These are phyloP conservation scores for Mesopsocus fuscifrons DNA, from an alignment of 2,888 invertebrate genomes.

Conservation along the genomic window DNA sequence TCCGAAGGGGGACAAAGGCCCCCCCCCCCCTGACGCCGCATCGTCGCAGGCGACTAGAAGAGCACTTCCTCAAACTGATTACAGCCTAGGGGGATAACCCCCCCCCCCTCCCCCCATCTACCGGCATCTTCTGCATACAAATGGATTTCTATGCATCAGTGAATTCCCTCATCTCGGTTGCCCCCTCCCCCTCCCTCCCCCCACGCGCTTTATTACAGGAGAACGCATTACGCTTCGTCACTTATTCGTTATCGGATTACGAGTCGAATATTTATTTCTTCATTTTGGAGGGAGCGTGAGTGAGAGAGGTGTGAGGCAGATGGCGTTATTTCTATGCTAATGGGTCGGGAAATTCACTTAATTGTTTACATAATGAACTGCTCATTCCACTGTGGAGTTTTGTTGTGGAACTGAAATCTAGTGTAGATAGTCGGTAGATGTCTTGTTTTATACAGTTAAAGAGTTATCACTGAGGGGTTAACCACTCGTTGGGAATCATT, in stretches of 20 bases:
- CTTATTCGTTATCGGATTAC: not conserved
- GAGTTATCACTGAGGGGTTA: too few relatives aligned
- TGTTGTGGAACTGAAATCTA: too few relatives aligned
- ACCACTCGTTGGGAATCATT: too few relatives aligned
- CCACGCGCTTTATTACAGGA: not conserved
- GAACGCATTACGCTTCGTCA: not conserved
- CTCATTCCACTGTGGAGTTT: too few relatives aligned
- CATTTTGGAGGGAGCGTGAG: not conserved
- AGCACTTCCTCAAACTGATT: slow-evolving; percentile 8
- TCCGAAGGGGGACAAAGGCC: not conserved
- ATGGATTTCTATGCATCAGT: slow-evolving; percentile 10
- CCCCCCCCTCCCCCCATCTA: slow-evolving; percentile 5
- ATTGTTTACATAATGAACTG: not conserved
- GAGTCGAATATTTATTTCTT: not conserved
- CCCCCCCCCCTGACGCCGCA: not conserved
- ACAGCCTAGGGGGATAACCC: slow-evolving; percentile 9
- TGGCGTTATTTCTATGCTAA: not conserved
- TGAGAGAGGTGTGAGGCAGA: not conserved
- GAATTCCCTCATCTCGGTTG: not conserved
- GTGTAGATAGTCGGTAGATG: too few relatives aligned
- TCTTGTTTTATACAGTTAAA: too few relatives aligned
- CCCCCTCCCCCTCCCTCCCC: not conserved
- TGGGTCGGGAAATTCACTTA: not conserved
- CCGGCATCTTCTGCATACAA: slow-evolving; percentile 8
- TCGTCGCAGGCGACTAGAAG: not conserved